phyloP scores from a whole-genome alignment of 1,140 invertebrate species.

The Heliconius hermathena region DNA sequence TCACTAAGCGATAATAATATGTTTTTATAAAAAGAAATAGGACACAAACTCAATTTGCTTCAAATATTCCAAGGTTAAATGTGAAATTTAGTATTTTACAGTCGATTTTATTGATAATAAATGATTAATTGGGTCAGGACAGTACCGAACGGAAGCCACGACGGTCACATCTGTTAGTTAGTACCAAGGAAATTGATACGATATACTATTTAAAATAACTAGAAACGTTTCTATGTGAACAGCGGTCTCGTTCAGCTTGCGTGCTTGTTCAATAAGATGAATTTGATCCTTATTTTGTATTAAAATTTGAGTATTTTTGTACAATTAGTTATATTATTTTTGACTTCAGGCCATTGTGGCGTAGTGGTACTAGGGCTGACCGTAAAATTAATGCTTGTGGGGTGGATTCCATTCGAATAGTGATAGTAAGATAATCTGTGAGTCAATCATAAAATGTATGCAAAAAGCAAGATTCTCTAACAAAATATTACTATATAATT shows the following conservation, averaged over 20 bases:
- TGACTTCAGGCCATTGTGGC: too few relatives aligned
- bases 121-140: slow-evolving; percentile 26
- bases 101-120: slow-evolving; percentile 20
- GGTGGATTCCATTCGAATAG: too few relatives aligned
- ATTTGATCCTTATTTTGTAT: too few relatives aligned
- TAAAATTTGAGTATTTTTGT: too few relatives aligned
- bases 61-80: slow-evolving; percentile 21
- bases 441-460: too few relatives aligned
- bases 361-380: too few relatives aligned
- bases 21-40: not conserved
- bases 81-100: slow-evolving; percentile 24
- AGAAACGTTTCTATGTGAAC: not conserved
- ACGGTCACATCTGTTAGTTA: slow-evolving; percentile 15
- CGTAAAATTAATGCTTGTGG: too few relatives aligned
- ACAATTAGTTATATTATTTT: not conserved
- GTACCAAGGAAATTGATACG: slow-evolving; percentile 22
- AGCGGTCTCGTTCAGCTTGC: not conserved
- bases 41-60: not conserved
- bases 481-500: too few relatives aligned
- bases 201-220: slow-evolving; percentile 3
- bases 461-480: too few relatives aligned
- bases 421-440: too few relatives aligned
- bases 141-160: slow-evolving; percentile 28
- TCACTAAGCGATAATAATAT: too few relatives aligned
- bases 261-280: not conserved